phyloP scores from a whole-genome alignment of 2,888 invertebrate genomes.

The Dorcus hopei region DNA sequence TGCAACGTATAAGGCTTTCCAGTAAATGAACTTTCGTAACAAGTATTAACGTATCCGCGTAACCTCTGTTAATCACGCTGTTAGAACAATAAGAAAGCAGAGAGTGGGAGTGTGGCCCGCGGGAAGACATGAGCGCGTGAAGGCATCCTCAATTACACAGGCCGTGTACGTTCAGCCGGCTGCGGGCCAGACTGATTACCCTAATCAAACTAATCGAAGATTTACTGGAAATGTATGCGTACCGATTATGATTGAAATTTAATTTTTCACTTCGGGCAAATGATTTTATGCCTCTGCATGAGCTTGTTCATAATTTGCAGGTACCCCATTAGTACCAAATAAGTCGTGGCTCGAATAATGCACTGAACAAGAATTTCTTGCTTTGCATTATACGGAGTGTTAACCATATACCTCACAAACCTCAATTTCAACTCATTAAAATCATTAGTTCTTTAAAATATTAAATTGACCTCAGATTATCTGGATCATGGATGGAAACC shows the following conservation, averaged over 20 bases:
- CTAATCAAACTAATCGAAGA: constrained; percentile 42
- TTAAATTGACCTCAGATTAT: no score
- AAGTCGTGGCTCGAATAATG: no score
- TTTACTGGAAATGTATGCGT: constrained; percentile 34
- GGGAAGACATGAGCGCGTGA: constrained; percentile 34
- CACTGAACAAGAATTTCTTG: no score
- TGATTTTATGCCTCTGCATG: neutral
- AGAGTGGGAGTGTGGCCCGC: constrained; percentile 28
- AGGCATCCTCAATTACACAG: constrained; percentile 34
- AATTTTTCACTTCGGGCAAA: constrained; percentile 37
- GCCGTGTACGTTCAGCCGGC: constrained; percentile 26
- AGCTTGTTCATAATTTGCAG: neutral
- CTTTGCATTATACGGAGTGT: no score
- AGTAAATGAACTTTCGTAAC: constrained; percentile 19
- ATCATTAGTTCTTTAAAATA: no score
- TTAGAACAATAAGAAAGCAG: constrained; percentile 13
- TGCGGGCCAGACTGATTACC: constrained; percentile 34
- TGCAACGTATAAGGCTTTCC: constrained; percentile 17
- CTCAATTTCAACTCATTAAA: no score
- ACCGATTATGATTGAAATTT: constrained; percentile 37
- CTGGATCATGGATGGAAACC: no score
- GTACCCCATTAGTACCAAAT: neutral
- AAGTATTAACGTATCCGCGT: constrained; percentile 9
- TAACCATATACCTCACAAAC: no score
- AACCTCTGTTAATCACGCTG: constrained; percentile 12